Base-by-base conservation (phyloP, 2,113 vertebrate genomes). In the Ailuropoda melanoleuca region DNA sequence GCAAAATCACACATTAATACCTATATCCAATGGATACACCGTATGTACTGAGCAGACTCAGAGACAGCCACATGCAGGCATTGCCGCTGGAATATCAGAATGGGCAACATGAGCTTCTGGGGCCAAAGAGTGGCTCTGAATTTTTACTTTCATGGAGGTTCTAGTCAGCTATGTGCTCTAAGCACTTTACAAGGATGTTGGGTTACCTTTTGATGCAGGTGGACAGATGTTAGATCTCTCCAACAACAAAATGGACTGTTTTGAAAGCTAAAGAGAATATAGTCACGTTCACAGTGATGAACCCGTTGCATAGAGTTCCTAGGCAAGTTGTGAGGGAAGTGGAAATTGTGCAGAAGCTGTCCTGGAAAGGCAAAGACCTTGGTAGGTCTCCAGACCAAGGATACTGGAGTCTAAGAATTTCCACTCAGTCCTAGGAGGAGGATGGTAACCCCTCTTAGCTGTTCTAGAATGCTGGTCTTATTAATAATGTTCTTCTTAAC, bases 191-290 rank as follows among this genome's bases (percentile, higher is more conserved):
- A 26, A 29, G 72, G 55, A 48, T 78, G 34, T 31, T 43, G 19
- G 34, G 12, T 70, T n/a, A 26, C 23, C 24, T 92, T 85, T 80
- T 70, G 62, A 46, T 56, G 13, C 34, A 84, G 37, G 60, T 10
- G 24, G 66, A 93, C 93, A 53, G 21, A 78, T 72, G 46, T 96
- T 92, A 14, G 58, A 78, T 87, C 55, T 58, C 66, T 80, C 34
- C 7, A 4, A 50, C 68, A 70, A 46, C 53, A 83, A 83, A 92
- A 66, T 0, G 62, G 56, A 37, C 39, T 39, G 43, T 81, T 82
- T 64, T 74, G n/a, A 90, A 94, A 90, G 66, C 85, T 96, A 62
- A 85, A 26, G 55, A 77, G 50, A 77, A 46, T 75, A 53, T n/a
- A n/a, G 37, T 95, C 46, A 50, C 50, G 8, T 12, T 93, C 85